These are phyloP conservation scores for Sclerurus mexicanus DNA, from an alignment of 2,113 vertebrate species.

Conservation along the genomic window DNA sequence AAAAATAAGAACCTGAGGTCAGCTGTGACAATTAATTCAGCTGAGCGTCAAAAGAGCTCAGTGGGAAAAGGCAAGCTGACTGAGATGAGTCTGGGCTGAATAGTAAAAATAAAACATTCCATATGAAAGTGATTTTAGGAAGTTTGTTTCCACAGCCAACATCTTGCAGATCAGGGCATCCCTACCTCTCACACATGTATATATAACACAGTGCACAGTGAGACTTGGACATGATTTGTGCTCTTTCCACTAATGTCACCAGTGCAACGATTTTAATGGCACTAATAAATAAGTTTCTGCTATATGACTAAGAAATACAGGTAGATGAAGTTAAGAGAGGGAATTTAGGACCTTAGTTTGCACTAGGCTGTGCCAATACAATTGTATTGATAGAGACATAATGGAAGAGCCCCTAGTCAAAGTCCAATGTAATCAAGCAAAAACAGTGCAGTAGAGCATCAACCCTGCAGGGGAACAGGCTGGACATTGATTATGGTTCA, in stretches of 20 bases:
- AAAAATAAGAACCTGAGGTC: constrained; percentile 8
- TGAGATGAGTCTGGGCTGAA: not conserved
- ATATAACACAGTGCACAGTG: not conserved
- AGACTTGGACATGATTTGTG: not conserved
- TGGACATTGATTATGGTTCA: not conserved
- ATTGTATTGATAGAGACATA: not conserved
- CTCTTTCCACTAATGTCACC: not conserved
- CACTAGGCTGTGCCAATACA: not conserved
- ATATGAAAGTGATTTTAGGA: not conserved
- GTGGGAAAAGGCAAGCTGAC: not conserved
- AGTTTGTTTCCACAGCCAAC: not conserved
- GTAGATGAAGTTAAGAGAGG: not conserved
- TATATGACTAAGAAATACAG: not conserved
- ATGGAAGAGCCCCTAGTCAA: not conserved
- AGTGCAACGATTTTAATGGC: not conserved
- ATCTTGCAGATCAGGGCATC: not conserved
- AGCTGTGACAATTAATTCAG: not conserved
- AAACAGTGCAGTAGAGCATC: not conserved
- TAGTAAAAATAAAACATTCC: not conserved
- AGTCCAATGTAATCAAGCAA: not conserved
- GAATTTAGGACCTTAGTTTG: not conserved
- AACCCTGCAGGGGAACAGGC: not conserved
- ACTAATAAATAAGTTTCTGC: not conserved
- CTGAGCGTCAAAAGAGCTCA: not conserved
- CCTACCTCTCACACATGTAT: not conserved